phyloP scores from a whole-genome alignment of 2,113 vertebrate genomes.

The Grallaria varia region DNA sequence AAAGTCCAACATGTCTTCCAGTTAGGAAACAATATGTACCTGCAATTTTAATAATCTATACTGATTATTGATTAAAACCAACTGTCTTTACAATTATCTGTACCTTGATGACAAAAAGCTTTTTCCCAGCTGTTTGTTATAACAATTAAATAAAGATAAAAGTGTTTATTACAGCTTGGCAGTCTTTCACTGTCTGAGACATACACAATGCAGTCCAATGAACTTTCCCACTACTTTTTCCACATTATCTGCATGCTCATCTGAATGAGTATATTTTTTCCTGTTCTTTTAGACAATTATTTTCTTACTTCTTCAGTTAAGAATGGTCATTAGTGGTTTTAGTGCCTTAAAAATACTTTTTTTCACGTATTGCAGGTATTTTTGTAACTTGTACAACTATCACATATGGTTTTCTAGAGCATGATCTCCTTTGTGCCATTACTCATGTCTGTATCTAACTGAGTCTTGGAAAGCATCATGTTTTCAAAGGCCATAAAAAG shows the following conservation, averaged over 20 bases:
- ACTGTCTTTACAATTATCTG: neutral
- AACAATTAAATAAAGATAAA: neutral
- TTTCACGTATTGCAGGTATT: neutral
- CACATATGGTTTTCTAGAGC: neutral
- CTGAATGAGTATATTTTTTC: fast-evolving
- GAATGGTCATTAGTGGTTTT: neutral
- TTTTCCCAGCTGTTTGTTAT: neutral
- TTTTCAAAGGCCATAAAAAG: neutral
- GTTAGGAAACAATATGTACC: fast-evolving
- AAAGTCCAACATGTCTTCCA: neutral
- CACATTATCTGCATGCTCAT: neutral
- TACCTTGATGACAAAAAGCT: neutral
- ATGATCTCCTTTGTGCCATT: neutral
- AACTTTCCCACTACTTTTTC: neutral
- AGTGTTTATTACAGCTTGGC: neutral
- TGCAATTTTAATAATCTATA: neutral
- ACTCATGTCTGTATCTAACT: neutral
- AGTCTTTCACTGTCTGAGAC: too few relatives aligned
- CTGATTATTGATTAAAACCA: neutral
- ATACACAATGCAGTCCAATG: neutral
- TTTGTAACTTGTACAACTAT: neutral
- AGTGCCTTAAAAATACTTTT: neutral
- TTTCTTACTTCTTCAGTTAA: neutral
- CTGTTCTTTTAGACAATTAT: neutral
- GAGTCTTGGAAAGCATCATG: neutral